phyloP scores from a whole-genome alignment of 2,113 vertebrate species.

The Amphiprion percula region DNA sequence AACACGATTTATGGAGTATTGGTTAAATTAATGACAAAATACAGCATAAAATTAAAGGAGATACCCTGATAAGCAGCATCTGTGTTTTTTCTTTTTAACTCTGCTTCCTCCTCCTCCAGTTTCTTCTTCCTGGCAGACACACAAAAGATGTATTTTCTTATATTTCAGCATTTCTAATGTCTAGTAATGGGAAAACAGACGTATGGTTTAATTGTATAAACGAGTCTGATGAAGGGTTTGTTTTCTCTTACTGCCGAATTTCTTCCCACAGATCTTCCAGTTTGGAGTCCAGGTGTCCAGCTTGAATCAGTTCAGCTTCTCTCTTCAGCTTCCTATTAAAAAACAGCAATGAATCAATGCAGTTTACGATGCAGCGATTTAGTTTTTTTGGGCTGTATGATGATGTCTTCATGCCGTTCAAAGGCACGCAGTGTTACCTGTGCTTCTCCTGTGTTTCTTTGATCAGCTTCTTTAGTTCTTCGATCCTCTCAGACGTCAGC shows the following conservation, averaged over 20 bases:
- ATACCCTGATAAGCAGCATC: constrained; percentile 95
- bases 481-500: constrained; percentile 93
- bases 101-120: constrained; percentile 92
- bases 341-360: neutral
- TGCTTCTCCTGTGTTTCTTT: constrained; percentile 97
- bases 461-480: constrained; percentile 93
- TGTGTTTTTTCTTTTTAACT: constrained; percentile 93
- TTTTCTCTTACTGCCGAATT: constrained; percentile 87
- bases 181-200: neutral
- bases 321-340: constrained; percentile 91
- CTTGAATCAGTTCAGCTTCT: constrained; percentile 94
- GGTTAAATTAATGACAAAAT: neutral
- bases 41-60: constrained; percentile 4
- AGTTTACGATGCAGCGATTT: neutral
- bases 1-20: neutral
- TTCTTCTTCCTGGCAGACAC: constrained; percentile 83
- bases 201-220: neutral
- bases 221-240: constrained; percentile 5
- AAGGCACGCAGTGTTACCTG: constrained; percentile 80
- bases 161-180: neutral
- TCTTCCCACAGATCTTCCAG: constrained; percentile 94
- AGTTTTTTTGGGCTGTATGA: neutral
- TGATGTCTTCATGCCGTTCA: neutral
- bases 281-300: constrained; percentile 92
- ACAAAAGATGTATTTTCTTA: constrained; percentile 1